Base-by-base conservation (phyloP, 2,113 vertebrate species). In the Pongo pygmaeus region DNA sequence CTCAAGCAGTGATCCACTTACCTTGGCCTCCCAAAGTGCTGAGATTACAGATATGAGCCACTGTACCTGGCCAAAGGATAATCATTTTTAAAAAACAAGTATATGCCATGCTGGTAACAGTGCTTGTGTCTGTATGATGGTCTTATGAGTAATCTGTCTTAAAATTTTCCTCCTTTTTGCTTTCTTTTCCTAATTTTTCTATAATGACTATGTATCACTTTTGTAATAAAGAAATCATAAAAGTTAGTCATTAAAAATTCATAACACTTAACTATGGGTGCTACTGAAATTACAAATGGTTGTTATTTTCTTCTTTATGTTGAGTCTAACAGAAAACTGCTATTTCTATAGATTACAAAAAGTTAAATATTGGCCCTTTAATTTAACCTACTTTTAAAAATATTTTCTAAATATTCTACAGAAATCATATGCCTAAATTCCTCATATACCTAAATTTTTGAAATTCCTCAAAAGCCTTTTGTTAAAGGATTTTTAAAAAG, bases 301-400 rank as follows among this genome's bases (percentile, higher is more conserved):
- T 85, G 67, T 64, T 46, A 32, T 81, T 83, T 75, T 94, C 94
- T 92, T 77, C 72, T 59, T 46, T 48, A 25, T 67, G 4, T 27
- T 64, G 48, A 85, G 27, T 32, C 57, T n/a, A 32, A 23, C 13
- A 46, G 16, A 35, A 57, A 55, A 70, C 43, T 32, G 30, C 27
- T 84, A 1, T n/a, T 70, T 70, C 43, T 84, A 32, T 13, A 77
- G 32, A 18, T 32, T 14, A 61, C 78, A 67, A 75, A 14, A 27
- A n/a, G 38, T 46, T 57, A 32, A 78, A 46, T 9, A 9, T 40
- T 22, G 10, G 8, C 32, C 16, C 18, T 59, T 84, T 64, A 55
- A 25, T 13, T 55, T 0, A 10, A 27, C 7, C 27, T 61, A 35
- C n/a, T 17, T 75, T 83, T 30, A 75, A 27, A 61, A 61, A 14